Base-by-base conservation (phyloP, 2,888 invertebrate species). In the Eugnorisma glareosa region DNA sequence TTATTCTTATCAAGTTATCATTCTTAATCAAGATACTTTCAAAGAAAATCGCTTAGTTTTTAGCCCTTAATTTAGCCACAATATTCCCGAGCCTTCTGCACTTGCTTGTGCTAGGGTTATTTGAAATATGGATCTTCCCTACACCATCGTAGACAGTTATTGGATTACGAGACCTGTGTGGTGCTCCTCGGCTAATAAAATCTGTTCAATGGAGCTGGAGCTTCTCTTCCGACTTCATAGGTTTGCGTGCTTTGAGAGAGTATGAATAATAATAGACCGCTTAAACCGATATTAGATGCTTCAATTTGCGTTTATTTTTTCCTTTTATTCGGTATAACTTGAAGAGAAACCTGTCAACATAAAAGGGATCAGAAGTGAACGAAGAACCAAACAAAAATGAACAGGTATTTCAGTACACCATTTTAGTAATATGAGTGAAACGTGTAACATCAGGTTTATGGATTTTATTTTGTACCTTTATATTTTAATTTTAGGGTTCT, bases 141-240 rank as follows among this genome's bases (percentile, higher is more conserved):
- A 79, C 80, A 82, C 80, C 85, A 82, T 80, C 72, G 79, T 70
- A 85, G 89, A 90, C 89, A 90, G 85, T 89, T 89, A 90, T 90
- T 90, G 89, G 89, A 91, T 91, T 88, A 83, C 75, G 78, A 81
- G 80, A 82, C 81, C 85, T 84, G 77, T 85, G 80, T 85, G 86
- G 79, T 85, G 78, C 80, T 85, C 69, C 68, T 75, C 70, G n/a
- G 51, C 75, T 86, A 81, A 86, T 83, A 83, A 83, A 89, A 89
- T 89, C 82, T 81, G 83, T 86, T 86, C 79, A 79, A 83, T 86
- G 63, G 73, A 81, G 73, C 80, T 68, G 45, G 48, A 73, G 67
- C 80, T 83, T 82, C 86, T 81, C 76, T 77, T 82, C 43, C 35
- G 43, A 45, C 67, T 59, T 73, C 72, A 86, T 83, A 82, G 81